These are phyloP conservation scores for Agonopterix subpropinquella DNA, from an alignment of 2,888 invertebrate genomes.

Conservation along the genomic window DNA sequence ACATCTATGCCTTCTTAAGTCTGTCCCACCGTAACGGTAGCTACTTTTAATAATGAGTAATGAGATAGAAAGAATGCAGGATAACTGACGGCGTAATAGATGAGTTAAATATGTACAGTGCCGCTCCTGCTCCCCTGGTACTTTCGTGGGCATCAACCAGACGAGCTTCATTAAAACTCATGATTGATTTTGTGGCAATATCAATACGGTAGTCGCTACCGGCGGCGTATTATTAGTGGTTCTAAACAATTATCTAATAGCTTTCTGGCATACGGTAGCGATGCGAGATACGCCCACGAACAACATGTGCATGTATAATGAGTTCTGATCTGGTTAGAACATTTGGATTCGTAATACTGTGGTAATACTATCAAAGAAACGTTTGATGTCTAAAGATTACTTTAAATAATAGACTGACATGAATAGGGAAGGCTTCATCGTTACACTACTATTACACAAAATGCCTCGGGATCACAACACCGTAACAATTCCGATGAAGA, in stretches of 20 bases:
- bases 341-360: neutral
- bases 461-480: neutral
- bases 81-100: conserved; percentile 42
- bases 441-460: neutral
- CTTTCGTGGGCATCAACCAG: conserved; percentile 31
- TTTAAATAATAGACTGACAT: neutral
- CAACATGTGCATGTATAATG: neutral
- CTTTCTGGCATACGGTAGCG: conserved; percentile 7
- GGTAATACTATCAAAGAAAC: neutral
- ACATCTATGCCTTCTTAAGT: conserved; percentile 26
- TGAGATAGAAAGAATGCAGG: conserved; percentile 52
- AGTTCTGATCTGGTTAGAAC: conserved; percentile 6
- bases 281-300: conserved; percentile 5
- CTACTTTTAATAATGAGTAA: conserved; percentile 66
- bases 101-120: conserved; percentile 27
- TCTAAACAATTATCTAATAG: conserved; percentile 15
- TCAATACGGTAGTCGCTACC: conserved; percentile 59
- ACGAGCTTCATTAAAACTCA: conserved; percentile 41
- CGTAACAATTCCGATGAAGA: conserved; percentile 1
- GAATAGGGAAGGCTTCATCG: neutral
- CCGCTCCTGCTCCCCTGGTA: conserved; percentile 25
- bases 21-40: conserved; percentile 46
- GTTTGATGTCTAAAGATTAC: too few relatives aligned
- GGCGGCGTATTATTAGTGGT: conserved; percentile 29
- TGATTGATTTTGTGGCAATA: conserved; percentile 58